These are phyloP conservation scores for Ailurus styani DNA, from an alignment of 2,113 vertebrate species.

Conservation along the genomic window DNA sequence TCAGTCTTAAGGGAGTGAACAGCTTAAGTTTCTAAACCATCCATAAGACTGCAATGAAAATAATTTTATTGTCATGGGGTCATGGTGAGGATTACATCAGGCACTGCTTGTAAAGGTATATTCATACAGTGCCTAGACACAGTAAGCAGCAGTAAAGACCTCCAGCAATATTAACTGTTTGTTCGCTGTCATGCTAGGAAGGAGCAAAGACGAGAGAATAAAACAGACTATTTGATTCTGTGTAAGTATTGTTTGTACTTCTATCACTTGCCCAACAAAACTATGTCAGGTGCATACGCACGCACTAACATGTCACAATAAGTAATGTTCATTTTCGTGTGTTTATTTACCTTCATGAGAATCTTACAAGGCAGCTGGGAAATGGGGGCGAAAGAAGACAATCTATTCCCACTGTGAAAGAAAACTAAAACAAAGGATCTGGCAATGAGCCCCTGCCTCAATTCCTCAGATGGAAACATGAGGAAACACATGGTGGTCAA, in stretches of 20 bases:
- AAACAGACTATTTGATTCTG: not conserved
- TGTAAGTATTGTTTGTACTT: not conserved
- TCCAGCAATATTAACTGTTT: not conserved
- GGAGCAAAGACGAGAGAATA: not conserved
- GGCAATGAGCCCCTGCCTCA: not conserved
- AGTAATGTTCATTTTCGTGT: not conserved
- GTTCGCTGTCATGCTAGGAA: not conserved
- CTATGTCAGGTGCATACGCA: fast-evolving
- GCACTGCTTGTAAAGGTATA: not conserved
- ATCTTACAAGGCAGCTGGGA: not conserved
- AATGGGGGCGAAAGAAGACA: not conserved
- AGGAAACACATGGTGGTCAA: not conserved
- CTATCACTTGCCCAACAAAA: not conserved
- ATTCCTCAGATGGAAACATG: not conserved
- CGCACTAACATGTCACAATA: not conserved
- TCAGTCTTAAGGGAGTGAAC: not conserved
- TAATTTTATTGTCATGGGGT: not conserved
- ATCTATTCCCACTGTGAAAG: not conserved
- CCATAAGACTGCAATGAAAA: not conserved
- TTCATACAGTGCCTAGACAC: not conserved
- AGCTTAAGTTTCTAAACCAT: not conserved
- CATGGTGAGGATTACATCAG: not conserved
- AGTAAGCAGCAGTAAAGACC: not conserved
- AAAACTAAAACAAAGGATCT: not conserved
- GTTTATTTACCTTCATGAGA: not conserved